Evolutionary conservation across 1,140 invertebrate species (phyloP), one percentile per base, ranked within the genome.

Genomic region (Tribolium castaneum): DNA sequence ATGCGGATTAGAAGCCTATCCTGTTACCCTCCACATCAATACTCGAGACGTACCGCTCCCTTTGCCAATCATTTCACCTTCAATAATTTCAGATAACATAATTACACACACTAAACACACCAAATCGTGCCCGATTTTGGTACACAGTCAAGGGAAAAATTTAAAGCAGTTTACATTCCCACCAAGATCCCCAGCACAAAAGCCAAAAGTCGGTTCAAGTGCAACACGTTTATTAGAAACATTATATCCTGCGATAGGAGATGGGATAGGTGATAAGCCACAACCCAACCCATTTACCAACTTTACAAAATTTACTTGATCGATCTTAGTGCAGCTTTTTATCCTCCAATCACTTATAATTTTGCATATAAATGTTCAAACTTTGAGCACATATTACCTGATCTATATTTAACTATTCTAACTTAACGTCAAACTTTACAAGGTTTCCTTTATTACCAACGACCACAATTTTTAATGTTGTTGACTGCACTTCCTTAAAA

Each of bases 1-100:
- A 66, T 14, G 59, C 59, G 59, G 59, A 35, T 35, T 66, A 34
- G 59, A 66, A n/a, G 59, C 59, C 14, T 14, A 12, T 59, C 59
- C 30, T 35, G 3, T 35, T 66, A 12, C 59, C 14, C 30, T 13
- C 3, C 30, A 35, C 25, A 12, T 66, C 25, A 14, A 66, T 66
- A 66, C 16, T 59, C 30, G 19, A 45, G 39, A 45, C 22, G 22
- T n/a, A 9, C 14, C 16, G 0, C n/a, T 22, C 6, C 54, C 16
- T 22, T n/a, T 30, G 2, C 54, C 6, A 6, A 25, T 59, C 9
- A 59, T 59, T 59, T 59, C 22, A 19, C 22, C 10, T 59, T 59
- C 54, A 59, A 59, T 59, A 59, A 25, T 22, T 59, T 30, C 16
- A 59, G 9, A 30, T 12, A 22, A 9, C 54, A 45, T 45, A 45